Base-by-base conservation (phyloP, 2,888 invertebrate species). In the Mythimna ferrago region DNA sequence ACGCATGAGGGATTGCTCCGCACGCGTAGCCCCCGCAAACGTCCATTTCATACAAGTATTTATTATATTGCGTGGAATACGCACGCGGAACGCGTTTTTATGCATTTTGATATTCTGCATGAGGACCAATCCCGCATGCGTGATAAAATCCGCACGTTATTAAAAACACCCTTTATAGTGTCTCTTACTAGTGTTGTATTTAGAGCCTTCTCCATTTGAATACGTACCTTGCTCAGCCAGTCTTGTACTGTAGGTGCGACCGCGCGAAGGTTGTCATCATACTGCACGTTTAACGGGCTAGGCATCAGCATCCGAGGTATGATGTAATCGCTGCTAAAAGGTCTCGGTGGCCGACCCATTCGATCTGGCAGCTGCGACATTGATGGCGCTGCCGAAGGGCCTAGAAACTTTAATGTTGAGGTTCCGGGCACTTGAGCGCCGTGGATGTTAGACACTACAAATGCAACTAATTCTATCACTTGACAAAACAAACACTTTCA, bases 171-270 rank as follows among this genome's bases (percentile, higher is more conserved):
- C 32, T 32, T 32, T n/a, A n/a, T n/a, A 21, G 14, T 62, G 14
- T 62, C 14, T 16, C 16, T 16, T 21, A 26, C 5, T 16, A 44
- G 51, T 73, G 32, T 32, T 38, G 19, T 51, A 21, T 57, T 44
- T 14, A 44, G 6, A 14, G 21, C 21, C 9, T 57, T 53, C 11
- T 0, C 2, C 9, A 41, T 21, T 21, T 54, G 6, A 26, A n/a
- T 72, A 78, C 80, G 26, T 81, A 92, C 92, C 90, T 90, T 90
- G 67, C 87, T 89, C 6, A 93, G 84, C 93, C 92, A 92, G 58
- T 90, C 88, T 35, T 87, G 77, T 7, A 87, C 81, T 0, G 77
- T 51, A n/a, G 78, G 60, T 0, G 70, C 81, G 0, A 81, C 81
- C 5, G 71, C 71, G 14, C 79, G 86, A 0, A 81, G 77, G 19